Evolutionary conservation across 2,797 vertebrate genomes (phyloP).

Genomic region (Anguilla pacifica): DNA sequence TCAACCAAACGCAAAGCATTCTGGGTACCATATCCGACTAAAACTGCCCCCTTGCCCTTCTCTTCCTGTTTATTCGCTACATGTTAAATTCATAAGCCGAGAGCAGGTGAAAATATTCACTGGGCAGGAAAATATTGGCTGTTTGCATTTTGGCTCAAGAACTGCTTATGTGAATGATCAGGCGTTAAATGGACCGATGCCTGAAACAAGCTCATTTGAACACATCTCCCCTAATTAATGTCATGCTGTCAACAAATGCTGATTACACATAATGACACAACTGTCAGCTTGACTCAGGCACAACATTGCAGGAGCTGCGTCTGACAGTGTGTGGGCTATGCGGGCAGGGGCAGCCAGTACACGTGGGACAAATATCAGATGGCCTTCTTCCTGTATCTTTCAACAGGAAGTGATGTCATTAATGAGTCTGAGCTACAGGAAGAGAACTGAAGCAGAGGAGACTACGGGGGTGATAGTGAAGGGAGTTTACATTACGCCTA

Average conservation of each 20-base stretch:
- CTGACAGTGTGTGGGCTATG: not conserved
- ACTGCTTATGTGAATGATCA: not conserved
- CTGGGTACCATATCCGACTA: conserved; percentile 29
- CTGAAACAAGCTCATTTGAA: conserved; percentile 21
- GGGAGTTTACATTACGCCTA: not conserved
- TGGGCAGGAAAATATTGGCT: not conserved
- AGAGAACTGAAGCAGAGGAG: not conserved
- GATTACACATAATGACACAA: conserved; percentile 7
- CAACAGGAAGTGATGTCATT: not conserved
- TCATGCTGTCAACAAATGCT: conserved; percentile 2
- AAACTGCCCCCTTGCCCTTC: not conserved
- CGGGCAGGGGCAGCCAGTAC: not conserved
- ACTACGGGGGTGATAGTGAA: not conserved
- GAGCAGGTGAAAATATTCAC: not conserved
- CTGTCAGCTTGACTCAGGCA: not conserved
- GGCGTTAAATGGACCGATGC: conserved; percentile 1
- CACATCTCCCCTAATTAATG: conserved; percentile 19
- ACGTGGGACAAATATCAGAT: not conserved
- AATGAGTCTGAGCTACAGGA: not conserved
- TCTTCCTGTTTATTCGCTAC: not conserved
- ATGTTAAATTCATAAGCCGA: not conserved
- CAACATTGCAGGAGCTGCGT: not conserved
- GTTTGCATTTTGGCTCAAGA: not conserved
- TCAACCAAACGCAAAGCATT: conserved; percentile 36
- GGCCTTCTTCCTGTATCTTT: not conserved